A percentile compares a stretch with the other conserved stretches of the same genome.
phyloP scores from a whole-genome alignment of 2,888 invertebrate species.

The Hydroisotoma schaefferi region DNA sequence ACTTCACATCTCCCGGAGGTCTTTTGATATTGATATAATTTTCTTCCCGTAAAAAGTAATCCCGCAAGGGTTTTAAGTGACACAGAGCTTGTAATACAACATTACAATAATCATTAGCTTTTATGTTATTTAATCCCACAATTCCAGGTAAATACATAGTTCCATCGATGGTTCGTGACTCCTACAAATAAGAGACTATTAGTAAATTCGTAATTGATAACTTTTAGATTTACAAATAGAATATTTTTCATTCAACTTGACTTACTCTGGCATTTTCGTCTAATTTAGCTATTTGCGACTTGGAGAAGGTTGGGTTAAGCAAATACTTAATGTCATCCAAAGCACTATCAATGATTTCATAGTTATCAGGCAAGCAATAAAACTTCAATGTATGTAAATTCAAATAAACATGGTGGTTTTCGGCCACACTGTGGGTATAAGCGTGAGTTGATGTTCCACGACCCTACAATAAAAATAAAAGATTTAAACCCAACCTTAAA shows the following conservation, averaged over 20 bases:
- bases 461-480: slow-evolving; percentile 64
- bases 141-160: slow-evolving; percentile 96
- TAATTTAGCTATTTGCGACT: slow-evolving; percentile 73
- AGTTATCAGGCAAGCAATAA: slow-evolving; percentile 98
- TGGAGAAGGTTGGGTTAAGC: slow-evolving; percentile 90
- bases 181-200: slow-evolving; percentile 25
- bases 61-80: slow-evolving; percentile 88
- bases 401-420: slow-evolving; percentile 95
- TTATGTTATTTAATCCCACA: slow-evolving; percentile 97
- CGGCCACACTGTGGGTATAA: slow-evolving; percentile 97
- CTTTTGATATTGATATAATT: slow-evolving; percentile 84
- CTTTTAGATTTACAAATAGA: slow-evolving; percentile 1
- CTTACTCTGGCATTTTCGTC: slow-evolving; percentile 70
- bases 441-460: slow-evolving; percentile 97
- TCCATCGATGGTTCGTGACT: slow-evolving; percentile 93
- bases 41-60: slow-evolving; percentile 91
- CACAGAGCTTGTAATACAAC: slow-evolving; percentile 94
- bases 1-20: slow-evolving; percentile 89
- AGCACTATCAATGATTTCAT: slow-evolving; percentile 96
- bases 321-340: slow-evolving; percentile 98
- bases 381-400: slow-evolving; percentile 95
- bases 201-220: background rate
- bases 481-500: background rate
- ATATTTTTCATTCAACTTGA: background rate
- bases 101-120: slow-evolving; percentile 99